These are phyloP conservation scores for Apis laboriosa DNA, from an alignment of 1,140 invertebrate species.

Conservation along the genomic window DNA sequence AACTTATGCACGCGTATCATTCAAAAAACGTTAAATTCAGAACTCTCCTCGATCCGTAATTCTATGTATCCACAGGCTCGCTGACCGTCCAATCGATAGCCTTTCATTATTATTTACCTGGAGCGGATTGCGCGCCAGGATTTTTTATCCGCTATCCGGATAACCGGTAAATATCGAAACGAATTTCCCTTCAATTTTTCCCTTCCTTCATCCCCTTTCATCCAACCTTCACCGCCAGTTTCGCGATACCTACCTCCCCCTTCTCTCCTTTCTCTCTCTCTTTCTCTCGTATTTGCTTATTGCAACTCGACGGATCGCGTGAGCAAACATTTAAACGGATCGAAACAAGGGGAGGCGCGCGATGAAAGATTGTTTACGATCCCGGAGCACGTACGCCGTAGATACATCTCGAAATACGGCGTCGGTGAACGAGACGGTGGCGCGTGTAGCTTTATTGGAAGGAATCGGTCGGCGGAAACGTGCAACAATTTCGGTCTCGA, in stretches of 20 bases:
- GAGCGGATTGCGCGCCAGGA: slow-evolving; percentile 34
- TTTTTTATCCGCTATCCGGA: slow-evolving; percentile 44
- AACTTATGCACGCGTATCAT: slow-evolving; percentile 3
- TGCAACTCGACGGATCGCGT: slow-evolving; percentile 19
- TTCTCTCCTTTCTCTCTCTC: background rate
- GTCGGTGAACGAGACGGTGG: background rate
- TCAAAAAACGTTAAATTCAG: slow-evolving; percentile 40
- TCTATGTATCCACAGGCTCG: slow-evolving; percentile 9
- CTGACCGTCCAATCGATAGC: slow-evolving; percentile 42
- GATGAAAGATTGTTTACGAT: slow-evolving; percentile 45
- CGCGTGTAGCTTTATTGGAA: slow-evolving; percentile 21
- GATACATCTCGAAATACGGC: slow-evolving; percentile 19
- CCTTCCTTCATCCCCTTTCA: background rate
- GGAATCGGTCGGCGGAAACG: slow-evolving; percentile 6
- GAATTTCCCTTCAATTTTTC: slow-evolving; percentile 13
- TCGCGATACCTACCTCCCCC: background rate
- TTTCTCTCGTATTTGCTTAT: slow-evolving; percentile 34
- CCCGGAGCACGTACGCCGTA: slow-evolving; percentile 28
- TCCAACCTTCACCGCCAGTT: too few relatives aligned
- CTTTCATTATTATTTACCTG: slow-evolving; percentile 61
- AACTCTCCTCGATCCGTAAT: slow-evolving; percentile 50
- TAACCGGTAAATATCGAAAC: slow-evolving; percentile 51
- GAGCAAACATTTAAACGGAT: slow-evolving; percentile 43
- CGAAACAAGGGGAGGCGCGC: slow-evolving; percentile 18
- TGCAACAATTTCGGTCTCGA: slow-evolving; percentile 26